These are phyloP conservation scores for Actinia tenebrosa DNA, from an alignment of 64 coral and sea anemone species.

Conservation along the genomic window DNA sequence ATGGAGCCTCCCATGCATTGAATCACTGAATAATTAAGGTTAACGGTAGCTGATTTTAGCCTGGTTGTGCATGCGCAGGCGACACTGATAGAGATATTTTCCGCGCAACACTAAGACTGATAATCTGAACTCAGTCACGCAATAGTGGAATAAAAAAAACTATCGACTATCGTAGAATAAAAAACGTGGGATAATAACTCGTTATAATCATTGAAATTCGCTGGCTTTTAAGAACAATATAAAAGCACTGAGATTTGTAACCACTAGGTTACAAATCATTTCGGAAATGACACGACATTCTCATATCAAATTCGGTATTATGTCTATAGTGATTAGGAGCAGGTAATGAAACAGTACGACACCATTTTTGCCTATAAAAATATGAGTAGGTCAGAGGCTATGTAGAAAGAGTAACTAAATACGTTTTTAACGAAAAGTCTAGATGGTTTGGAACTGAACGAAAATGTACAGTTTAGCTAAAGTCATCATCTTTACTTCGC, in stretches of 20 bases:
- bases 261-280: neutral
- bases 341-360: conserved; percentile 1
- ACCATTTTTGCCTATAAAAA: neutral
- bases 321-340: neutral
- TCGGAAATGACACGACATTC: neutral
- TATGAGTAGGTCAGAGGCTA: neutral
- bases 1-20: no score
- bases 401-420: neutral
- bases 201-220: neutral
- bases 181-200: neutral
- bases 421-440: neutral
- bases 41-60: no score
- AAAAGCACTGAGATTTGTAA: neutral
- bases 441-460: neutral
- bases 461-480: neutral
- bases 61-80: no score
- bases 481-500: neutral
- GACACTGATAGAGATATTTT: no score
- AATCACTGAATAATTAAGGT: no score
- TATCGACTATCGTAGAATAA: no score
- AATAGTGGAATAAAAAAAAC: no score
- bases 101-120: no score
- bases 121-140: no score
- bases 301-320: neutral
- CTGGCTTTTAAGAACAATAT: neutral